A percentile compares a stretch with the other conserved stretches of the same genome.
phyloP scores from a whole-genome alignment of 2,888 invertebrate species.

The Lysandra bellargus region DNA sequence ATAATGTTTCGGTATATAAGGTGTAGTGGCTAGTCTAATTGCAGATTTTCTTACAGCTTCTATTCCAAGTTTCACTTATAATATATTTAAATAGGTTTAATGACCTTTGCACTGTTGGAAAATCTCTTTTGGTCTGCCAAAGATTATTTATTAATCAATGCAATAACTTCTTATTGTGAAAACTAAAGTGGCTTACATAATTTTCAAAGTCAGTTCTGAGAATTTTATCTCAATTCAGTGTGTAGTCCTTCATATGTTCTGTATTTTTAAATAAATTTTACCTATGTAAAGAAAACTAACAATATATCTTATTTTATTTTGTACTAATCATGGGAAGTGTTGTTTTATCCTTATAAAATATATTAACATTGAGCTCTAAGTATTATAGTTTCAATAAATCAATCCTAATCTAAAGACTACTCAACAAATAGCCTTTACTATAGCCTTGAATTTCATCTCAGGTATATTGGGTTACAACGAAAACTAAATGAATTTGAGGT shows the following conservation, averaged over 20 bases:
- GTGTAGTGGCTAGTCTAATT: conserved; percentile 78
- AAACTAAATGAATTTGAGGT: conserved; percentile 18
- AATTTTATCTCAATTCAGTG: conserved; percentile 81
- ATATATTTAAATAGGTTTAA: conserved; percentile 72
- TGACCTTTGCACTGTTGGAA: conserved; percentile 80
- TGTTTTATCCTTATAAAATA: conserved; percentile 81
- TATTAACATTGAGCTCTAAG: conserved; percentile 81
- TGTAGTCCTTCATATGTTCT: conserved; percentile 80
- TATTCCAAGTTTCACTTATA: conserved; percentile 78
- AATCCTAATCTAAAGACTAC: conserved; percentile 42
- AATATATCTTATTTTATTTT: conserved; percentile 81
- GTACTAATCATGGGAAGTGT: conserved; percentile 81
- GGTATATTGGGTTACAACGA: background rate
- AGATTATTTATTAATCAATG: conserved; percentile 71
- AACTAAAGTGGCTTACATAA: conserved; percentile 79
- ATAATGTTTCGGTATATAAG: conserved; percentile 79
- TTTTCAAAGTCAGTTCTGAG: conserved; percentile 76
- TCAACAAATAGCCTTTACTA: conserved; percentile 3
- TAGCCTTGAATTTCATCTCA: conserved; percentile 8
- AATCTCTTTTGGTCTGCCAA: conserved; percentile 81
- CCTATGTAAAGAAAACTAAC: conserved; percentile 79
- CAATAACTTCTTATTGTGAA: conserved; percentile 79
- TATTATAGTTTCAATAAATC: conserved; percentile 75
- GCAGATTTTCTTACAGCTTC: conserved; percentile 81
- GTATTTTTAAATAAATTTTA: conserved; percentile 80